Evolutionary conservation across 2,888 invertebrate genomes (phyloP), one percentile per base, ranked within the genome.

Genomic region (Spisula solida): DNA sequence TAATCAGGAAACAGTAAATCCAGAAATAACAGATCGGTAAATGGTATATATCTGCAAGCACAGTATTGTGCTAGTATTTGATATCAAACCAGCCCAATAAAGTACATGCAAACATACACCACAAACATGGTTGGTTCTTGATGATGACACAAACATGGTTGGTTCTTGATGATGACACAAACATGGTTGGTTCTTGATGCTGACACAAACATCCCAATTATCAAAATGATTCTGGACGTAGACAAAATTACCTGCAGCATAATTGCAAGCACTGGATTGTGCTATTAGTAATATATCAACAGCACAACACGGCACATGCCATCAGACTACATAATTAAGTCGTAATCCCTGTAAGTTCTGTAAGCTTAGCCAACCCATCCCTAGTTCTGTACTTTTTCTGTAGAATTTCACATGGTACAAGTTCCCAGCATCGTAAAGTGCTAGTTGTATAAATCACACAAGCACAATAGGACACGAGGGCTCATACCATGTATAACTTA

Each of bases 371-470:
- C n/a, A n/a, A n/a, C n/a, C n/a, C n/a, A n/a, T n/a, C n/a, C 16
- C n/a, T 18, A 25, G 60, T 47, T n/a, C 41, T 47, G 34, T 18
- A 29, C 5, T 2, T 34, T n/a, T n/a, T n/a, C n/a, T n/a, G n/a
- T n/a, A n/a, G n/a, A n/a, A n/a, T n/a, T 29, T 82, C 31, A 31
- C 55, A n/a, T 81, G 0, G 25, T 16, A 51, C 51, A 47, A 47
- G 60, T 82, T 88, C 89, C 87, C 90, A 90, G 92, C 90, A 90
- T 89, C 87, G 84, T 82, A 78, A 91, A 91, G 91, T 91, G 91
- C 91, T 90, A 91, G 88, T 87, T 56, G 10, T 66, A 47, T 31
- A n/a, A 79, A 16, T 41, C 70, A 78, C 48, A 92, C 88, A n/a
- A 90, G 87, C 88, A 85, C 81, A 34, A 48, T 47, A 70, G 48